Evolutionary conservation across 2,797 vertebrate species (phyloP).

Genomic region (Oreochromis grahami): DNA sequence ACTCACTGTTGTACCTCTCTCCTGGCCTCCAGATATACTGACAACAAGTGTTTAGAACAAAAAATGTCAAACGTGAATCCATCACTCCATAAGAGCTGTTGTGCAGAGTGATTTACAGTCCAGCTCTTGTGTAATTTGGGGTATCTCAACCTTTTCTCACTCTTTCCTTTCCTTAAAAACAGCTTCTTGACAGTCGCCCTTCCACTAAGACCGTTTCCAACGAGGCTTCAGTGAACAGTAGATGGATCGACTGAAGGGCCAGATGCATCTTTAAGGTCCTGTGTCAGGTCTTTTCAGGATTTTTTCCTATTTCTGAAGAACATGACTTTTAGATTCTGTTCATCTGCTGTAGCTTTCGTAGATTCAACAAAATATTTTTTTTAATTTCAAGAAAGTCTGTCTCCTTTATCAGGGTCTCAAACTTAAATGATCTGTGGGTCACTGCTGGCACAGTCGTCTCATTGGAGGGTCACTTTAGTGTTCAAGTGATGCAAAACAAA

Average conservation of each 20-base stretch:
- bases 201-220: neutral
- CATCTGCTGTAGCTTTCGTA: neutral
- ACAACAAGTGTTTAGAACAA: neutral
- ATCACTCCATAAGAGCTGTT: neutral
- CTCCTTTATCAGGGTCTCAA: neutral
- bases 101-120: neutral
- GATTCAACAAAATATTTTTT: neutral
- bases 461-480: neutral
- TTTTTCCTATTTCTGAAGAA: neutral
- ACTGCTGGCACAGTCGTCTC: neutral
- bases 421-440: neutral
- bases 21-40: neutral
- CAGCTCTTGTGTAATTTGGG: neutral
- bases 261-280: neutral
- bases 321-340: neutral
- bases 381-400: neutral
- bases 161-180: neutral
- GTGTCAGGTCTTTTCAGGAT: neutral
- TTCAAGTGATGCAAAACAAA: neutral
- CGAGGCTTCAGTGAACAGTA: neutral
- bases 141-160: neutral
- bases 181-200: neutral
- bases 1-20: rapidly evolving
- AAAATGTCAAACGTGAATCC: neutral
- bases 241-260: neutral